These are phyloP conservation scores for Mus minutoides DNA, from an alignment of 2,797 vertebrate species.

Conservation along the genomic window DNA sequence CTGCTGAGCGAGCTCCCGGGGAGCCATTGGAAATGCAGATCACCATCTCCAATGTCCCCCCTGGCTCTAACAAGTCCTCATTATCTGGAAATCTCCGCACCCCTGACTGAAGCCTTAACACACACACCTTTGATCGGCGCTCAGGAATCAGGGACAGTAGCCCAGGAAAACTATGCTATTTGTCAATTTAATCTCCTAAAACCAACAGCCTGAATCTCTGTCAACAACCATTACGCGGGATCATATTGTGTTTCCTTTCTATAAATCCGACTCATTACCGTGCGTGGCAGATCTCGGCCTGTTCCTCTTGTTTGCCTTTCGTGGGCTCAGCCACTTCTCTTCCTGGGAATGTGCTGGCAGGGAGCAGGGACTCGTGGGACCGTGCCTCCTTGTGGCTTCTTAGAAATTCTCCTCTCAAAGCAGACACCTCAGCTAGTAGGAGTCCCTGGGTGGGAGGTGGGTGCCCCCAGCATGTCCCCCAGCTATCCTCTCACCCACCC, in stretches of 20 bases:
- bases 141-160: conserved; percentile 16
- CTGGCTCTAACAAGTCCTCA: conserved; percentile 52
- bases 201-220: conserved; percentile 55
- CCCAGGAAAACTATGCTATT: conserved; percentile 42
- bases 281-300: fast-evolving
- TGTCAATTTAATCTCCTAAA: conserved; percentile 67
- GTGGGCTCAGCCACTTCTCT: fast-evolving
- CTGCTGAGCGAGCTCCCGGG: conserved; percentile 49
- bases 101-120: neutral
- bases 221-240: conserved; percentile 65
- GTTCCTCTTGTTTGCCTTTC: neutral
- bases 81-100: conserved; percentile 35
- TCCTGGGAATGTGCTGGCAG: fast-evolving
- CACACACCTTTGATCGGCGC: conserved; percentile 17
- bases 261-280: conserved; percentile 63
- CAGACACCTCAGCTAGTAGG: neutral
- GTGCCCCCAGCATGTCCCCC: neutral
- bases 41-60: neutral
- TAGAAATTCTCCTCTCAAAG: neutral
- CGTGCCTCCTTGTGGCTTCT: neutral
- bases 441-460: neutral
- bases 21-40: conserved; percentile 58
- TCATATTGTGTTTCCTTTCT: conserved; percentile 67
- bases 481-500: neutral
- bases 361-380: fast-evolving